Conservation (phyloP, 2,888 invertebrate genomes). For the Himalopsyche japonica region DNA sequence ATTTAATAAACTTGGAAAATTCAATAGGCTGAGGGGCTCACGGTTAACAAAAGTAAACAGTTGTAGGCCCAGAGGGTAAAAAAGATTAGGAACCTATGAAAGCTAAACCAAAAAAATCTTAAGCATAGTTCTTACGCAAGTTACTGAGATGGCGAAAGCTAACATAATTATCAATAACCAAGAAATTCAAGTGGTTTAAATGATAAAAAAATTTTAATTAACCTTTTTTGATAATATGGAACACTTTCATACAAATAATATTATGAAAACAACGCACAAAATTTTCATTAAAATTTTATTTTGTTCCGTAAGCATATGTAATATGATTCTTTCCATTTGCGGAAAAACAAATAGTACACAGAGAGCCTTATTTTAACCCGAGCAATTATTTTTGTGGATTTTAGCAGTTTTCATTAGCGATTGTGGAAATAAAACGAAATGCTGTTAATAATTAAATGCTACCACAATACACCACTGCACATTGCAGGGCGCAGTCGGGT, state of each 20-base stretch:
- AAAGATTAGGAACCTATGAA: no score
- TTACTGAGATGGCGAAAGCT: no score
- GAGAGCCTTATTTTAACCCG: neutral
- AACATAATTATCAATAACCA: no score
- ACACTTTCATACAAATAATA: neutral
- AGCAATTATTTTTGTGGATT: conserved; percentile 7
- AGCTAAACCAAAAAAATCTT: no score
- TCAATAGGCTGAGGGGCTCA: no score
- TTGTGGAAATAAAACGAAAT: conserved; percentile 6
- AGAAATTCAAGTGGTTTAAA: no score
- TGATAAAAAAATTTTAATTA: no score
- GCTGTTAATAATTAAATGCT: conserved; percentile 9
- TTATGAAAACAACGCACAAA: neutral
- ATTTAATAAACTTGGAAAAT: no score
- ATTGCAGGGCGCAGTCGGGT: neutral
- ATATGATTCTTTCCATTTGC: neutral
- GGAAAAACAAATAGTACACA: neutral
- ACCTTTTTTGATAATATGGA: no score
- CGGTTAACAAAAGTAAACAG: no score
- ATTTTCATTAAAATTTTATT: neutral
- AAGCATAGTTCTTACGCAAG: no score
- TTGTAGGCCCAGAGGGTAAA: no score
- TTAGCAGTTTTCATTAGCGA: conserved; percentile 7
- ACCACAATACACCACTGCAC: neutral
- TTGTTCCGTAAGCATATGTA: neutral